phyloP scores from a whole-genome alignment of 2,113 vertebrate species.

The Daphoenositta chrysoptera region DNA sequence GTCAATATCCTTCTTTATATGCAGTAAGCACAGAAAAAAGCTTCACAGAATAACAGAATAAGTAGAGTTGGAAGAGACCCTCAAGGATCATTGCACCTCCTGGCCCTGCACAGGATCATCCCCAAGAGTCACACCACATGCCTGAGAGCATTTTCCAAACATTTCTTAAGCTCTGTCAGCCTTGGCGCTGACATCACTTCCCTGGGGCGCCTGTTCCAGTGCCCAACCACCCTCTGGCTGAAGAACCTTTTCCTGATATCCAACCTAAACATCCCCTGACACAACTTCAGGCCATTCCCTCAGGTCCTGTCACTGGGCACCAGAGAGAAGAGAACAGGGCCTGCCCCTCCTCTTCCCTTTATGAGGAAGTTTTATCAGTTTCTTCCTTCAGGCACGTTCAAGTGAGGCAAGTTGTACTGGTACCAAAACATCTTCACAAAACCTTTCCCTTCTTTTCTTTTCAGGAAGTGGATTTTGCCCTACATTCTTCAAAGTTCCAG shows the following conservation, averaged over 20 bases:
- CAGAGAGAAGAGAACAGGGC: background rate
- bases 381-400: background rate
- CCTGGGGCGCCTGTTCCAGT: background rate
- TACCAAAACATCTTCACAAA: background rate
- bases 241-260: background rate
- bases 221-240: rapidly evolving
- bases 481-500: background rate
- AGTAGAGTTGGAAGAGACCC: background rate
- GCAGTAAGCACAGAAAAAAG: background rate
- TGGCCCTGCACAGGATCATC: background rate
- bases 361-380: background rate
- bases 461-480: background rate
- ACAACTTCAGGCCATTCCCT: background rate
- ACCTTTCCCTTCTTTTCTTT: background rate
- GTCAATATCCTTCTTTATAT: background rate
- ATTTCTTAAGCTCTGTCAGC: too few relatives aligned
- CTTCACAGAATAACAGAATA: background rate
- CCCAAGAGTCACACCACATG: too few relatives aligned
- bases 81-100: background rate
- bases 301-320: background rate
- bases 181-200: background rate
- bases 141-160: background rate
- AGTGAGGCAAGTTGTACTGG: background rate
- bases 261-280: background rate
- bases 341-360: background rate